Evolutionary conservation across 1,140 invertebrate genomes (phyloP).

Genomic region (Eufriesea mexicana): DNA sequence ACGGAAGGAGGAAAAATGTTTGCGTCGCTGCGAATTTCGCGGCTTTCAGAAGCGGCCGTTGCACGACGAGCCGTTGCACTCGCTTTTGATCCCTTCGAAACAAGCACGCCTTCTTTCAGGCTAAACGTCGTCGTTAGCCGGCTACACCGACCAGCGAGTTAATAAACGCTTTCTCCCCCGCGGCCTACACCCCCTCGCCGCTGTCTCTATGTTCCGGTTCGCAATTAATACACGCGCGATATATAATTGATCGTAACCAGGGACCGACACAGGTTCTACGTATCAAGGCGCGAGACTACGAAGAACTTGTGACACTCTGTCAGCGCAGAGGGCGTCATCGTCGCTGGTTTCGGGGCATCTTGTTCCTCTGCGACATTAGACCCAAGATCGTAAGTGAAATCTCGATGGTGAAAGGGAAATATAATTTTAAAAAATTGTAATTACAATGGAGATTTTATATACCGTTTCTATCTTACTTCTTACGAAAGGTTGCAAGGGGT

Average conservation of each 20-base stretch:
- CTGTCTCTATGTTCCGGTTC: background rate
- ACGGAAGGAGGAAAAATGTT: background rate
- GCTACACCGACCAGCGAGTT: background rate
- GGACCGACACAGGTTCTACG: too few species aligned
- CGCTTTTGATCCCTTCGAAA: conserved; percentile 26
- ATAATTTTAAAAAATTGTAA: too few species aligned
- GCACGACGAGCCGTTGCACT: background rate
- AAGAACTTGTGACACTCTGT: background rate
- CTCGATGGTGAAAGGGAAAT: too few species aligned
- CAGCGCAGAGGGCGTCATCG: background rate
- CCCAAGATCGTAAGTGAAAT: too few species aligned
- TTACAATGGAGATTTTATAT: too few species aligned
- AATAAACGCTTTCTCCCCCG: background rate
- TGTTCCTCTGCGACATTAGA: too few species aligned
- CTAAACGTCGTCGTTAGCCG: conserved; percentile 26
- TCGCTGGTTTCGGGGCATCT: too few species aligned
- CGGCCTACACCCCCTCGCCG: background rate
- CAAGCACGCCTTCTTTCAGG: conserved; percentile 33
- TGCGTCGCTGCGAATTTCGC: conserved; percentile 10
- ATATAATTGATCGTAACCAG: background rate
- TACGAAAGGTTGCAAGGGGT: too few species aligned
- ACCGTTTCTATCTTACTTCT: too few species aligned
- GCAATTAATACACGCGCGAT: conserved; percentile 17
- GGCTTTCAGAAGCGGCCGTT: background rate
- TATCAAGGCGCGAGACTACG: background rate